Evolutionary conservation across 2,113 vertebrate species (phyloP).

Genomic region (Ellobius talpinus): DNA sequence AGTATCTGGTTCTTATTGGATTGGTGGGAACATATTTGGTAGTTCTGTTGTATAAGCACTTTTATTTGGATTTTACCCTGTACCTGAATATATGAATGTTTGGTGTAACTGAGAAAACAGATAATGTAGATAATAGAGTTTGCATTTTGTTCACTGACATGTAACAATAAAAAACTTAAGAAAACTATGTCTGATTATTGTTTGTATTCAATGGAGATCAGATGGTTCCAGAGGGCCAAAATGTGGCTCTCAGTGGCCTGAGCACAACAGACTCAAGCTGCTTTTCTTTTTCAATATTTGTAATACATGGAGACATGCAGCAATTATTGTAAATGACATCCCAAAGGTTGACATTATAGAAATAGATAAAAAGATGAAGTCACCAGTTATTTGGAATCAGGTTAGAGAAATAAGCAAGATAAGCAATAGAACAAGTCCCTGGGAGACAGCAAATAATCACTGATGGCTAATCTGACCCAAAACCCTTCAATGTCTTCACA

Average conservation of each 20-base stretch:
- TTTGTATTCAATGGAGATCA: neutral
- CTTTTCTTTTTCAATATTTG: neutral
- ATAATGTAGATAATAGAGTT: neutral
- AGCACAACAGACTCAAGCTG: neutral
- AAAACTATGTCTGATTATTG: neutral
- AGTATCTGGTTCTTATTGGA: neutral
- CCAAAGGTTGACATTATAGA: neutral
- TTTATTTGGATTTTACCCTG: neutral
- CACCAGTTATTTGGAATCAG: neutral
- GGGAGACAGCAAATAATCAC: neutral
- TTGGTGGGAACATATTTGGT: neutral
- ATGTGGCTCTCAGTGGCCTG: neutral
- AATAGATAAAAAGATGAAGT: slow-evolving; percentile 2
- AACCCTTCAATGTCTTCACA: neutral
- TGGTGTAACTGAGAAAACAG: neutral
- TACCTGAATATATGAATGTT: slow-evolving; percentile 11
- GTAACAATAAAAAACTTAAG: neutral
- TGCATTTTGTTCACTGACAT: neutral
- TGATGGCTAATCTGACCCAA: neutral
- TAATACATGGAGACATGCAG: neutral
- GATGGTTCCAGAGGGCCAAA: neutral
- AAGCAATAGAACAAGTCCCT: neutral
- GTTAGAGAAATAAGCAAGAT: neutral
- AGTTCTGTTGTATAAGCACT: neutral
- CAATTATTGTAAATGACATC: slow-evolving; percentile 25